Evolutionary conservation across 2,797 vertebrate genomes (phyloP).

Genomic region (Eremophila alpestris): DNA sequence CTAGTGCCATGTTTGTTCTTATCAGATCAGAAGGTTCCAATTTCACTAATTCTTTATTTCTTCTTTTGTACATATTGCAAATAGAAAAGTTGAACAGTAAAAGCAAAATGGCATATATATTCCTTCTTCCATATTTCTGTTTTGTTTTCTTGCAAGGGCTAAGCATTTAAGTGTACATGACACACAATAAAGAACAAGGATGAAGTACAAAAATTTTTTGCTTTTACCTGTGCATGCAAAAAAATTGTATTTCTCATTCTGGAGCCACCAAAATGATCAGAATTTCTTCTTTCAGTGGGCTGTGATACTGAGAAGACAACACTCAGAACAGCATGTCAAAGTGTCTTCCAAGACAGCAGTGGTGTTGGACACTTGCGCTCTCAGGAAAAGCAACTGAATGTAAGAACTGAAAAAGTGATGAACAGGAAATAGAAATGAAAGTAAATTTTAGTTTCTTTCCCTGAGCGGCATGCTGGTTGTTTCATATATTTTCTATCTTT

Average conservation of each 20-base stretch:
- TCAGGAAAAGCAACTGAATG: not conserved
- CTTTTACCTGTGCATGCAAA: not conserved
- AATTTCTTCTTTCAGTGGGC: not conserved
- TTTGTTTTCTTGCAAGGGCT: not conserved
- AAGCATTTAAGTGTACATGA: not conserved
- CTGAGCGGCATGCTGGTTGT: not conserved
- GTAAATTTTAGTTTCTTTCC: not conserved
- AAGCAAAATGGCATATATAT: not conserved
- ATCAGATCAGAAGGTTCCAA: not conserved
- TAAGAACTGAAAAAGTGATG: not conserved
- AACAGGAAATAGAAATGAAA: not conserved
- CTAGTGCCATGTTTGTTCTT: not conserved
- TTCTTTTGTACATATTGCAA: not conserved
- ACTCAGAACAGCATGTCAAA: not conserved
- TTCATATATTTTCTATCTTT: not conserved
- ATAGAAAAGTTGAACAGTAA: not conserved
- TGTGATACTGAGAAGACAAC: not conserved
- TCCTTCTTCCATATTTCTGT: not conserved
- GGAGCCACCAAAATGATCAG: not conserved
- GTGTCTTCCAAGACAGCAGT: not conserved
- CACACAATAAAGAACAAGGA: not conserved
- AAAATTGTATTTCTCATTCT: not conserved
- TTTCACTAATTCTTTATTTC: not conserved
- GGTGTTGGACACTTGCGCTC: not conserved
- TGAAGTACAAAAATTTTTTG: accelerated